Evolutionary conservation across 2,888 invertebrate genomes (phyloP), one percentile per base, ranked within the genome.

Genomic region (Euphydryas editha): DNA sequence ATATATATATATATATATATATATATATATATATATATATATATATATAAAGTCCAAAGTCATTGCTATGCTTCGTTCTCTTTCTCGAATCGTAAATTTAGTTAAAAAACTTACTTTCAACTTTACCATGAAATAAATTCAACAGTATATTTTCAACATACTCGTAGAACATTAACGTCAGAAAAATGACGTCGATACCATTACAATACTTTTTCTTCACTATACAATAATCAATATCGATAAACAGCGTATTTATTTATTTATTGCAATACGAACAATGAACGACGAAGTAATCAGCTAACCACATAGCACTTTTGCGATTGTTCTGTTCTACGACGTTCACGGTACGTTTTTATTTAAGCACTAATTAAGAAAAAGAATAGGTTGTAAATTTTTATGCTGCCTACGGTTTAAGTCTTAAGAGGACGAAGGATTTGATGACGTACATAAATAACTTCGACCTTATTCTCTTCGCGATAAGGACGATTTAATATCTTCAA

Each of bases 321-420:
- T 82, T 82, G 78, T 73, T 76, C 78, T 82, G 81, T 78, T 78
- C 79, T 81, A 83, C 85, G 87, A 83, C 84, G 78, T 86, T 88
- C 87, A 86, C 85, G 86, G 88, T 85, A 80, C 81, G 86, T 89
- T 90, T 88, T 90, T 89, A 88, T 90, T 91, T 90, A 85, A 91
- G 90, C 87, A 87, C 87, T 89, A 90, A 90, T 90, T 91, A 90
- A 89, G 82, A 83, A 82, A 85, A 90, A 90, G 91, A 91, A 91
- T 90, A 88, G 90, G 88, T 84, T 83, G 88, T 91, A 88, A 91
- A 90, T 79, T 85, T 88, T 88, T 86, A 88, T 85, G 80, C 81
- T 78, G 82, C 81, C 84, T 83, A 81, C 85, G 84, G 77, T 88
- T 89, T 85, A n/a, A n/a, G n/a, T n/a, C n/a, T n/a, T n/a, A 85